These are phyloP conservation scores for Hemithea aestivaria DNA, from an alignment of 2,888 invertebrate species.

Conservation along the genomic window DNA sequence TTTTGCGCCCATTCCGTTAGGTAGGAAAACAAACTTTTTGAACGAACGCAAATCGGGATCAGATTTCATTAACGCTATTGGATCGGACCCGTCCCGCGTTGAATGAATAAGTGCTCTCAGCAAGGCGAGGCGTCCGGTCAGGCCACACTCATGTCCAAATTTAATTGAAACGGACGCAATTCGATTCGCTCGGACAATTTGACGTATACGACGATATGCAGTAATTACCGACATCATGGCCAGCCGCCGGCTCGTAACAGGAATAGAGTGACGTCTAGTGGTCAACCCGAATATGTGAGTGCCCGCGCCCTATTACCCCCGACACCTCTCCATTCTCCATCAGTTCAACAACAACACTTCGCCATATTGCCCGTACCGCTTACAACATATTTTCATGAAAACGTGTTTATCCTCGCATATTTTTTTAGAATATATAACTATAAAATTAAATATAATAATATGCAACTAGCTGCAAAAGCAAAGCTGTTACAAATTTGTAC, in stretches of 20 bases:
- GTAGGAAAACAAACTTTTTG: slow-evolving; percentile 4
- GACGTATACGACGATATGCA: slow-evolving; percentile 43
- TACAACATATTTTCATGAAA: no score
- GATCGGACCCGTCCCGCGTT: slow-evolving; percentile 34
- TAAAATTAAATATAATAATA: no score
- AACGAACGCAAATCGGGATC: slow-evolving; percentile 9
- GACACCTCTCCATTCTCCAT: slow-evolving; percentile 17
- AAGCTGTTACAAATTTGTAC: no score
- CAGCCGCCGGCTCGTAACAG: slow-evolving; percentile 27
- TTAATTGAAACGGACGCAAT: slow-evolving; percentile 67
- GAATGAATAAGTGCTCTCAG: slow-evolving; percentile 51
- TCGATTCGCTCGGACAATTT: slow-evolving; percentile 44
- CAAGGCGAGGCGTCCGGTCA: slow-evolving; percentile 28
- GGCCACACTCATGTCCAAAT: slow-evolving; percentile 49
- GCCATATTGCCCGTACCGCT: no score
- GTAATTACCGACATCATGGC: slow-evolving; percentile 61
- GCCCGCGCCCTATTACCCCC: slow-evolving; percentile 31
- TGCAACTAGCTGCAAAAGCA: no score
- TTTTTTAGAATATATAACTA: no score
- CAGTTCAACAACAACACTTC: slow-evolving; percentile 7
- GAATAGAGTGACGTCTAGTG: slow-evolving; percentile 60
- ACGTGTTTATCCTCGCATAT: no score
- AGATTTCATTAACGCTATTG: slow-evolving; percentile 23
- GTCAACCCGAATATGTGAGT: slow-evolving; percentile 36
- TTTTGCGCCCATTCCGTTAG: not conserved